phyloP scores from a whole-genome alignment of 2,888 invertebrate genomes.

The Drosophila nr. perissopoda region DNA sequence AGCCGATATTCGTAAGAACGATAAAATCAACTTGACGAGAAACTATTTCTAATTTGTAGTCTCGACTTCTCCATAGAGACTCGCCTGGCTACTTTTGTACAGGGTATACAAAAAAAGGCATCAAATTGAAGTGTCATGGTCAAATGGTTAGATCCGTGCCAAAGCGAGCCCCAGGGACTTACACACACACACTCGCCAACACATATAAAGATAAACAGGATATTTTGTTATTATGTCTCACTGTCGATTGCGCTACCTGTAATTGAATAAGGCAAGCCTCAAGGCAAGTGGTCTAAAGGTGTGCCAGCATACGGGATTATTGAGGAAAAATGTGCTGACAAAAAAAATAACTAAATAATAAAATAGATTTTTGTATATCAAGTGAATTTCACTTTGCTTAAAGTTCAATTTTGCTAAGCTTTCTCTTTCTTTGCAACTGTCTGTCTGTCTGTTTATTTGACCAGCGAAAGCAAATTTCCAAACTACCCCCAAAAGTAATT shows the following conservation, averaged over 20 bases:
- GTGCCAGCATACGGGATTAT: constrained; percentile 25
- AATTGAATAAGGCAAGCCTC: constrained; percentile 65
- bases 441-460: constrained; percentile 11
- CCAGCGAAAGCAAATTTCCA: constrained; percentile 46
- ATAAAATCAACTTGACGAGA: not conserved
- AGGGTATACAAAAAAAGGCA: constrained; percentile 17
- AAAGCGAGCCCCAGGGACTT: constrained; percentile 52
- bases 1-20: not conserved
- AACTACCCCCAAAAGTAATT: constrained; percentile 81
- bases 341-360: not conserved
- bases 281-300: constrained; percentile 16
- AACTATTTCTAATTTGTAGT: not conserved
- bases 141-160: constrained; percentile 68
- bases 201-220: constrained; percentile 23
- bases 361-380: not conserved
- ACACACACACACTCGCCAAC: constrained; percentile 8
- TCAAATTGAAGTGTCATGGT: constrained; percentile 58
- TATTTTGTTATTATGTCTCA: constrained; percentile 39
- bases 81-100: not conserved
- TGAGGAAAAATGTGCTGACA: constrained; percentile 10
- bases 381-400: constrained; percentile 28
- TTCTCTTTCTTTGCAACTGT: constrained; percentile 48
- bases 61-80: not conserved
- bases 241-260: constrained; percentile 47
- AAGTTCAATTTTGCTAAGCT: constrained; percentile 34